phyloP scores from a whole-genome alignment of 2,888 invertebrate species.

The Ichneumoninae sp. region DNA sequence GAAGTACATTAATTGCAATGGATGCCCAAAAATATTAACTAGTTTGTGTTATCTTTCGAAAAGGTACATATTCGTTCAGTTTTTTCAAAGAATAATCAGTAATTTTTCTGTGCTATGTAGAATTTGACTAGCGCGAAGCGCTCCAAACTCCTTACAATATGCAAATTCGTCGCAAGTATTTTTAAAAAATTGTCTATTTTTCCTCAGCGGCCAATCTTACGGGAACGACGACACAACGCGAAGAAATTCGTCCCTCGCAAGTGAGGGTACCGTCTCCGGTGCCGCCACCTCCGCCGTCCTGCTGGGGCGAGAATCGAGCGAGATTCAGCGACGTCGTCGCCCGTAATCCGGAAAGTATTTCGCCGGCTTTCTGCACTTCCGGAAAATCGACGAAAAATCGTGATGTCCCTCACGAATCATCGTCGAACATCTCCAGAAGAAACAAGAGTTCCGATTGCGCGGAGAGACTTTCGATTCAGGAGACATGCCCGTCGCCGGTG shows the following conservation, averaged over 20 bases:
- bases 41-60: too few relatives aligned
- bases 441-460: conserved; percentile 61
- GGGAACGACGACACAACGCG: conserved; percentile 69
- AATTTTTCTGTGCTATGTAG: too few relatives aligned
- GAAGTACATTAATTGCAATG: too few relatives aligned
- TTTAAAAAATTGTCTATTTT: background rate
- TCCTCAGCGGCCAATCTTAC: conserved; percentile 66
- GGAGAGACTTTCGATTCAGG: conserved; percentile 47
- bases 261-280: conserved; percentile 65
- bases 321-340: conserved; percentile 88
- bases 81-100: too few relatives aligned
- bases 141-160: background rate
- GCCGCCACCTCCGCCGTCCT: conserved; percentile 82
- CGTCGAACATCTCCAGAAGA: conserved; percentile 53
- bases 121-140: too few relatives aligned
- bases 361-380: conserved; percentile 73
- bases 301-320: conserved; percentile 86
- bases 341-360: conserved; percentile 83
- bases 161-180: background rate
- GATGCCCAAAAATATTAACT: too few relatives aligned
- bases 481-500: conserved; percentile 56
- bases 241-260: conserved; percentile 72
- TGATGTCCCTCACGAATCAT: conserved; percentile 54
- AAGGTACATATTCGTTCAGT: too few relatives aligned
- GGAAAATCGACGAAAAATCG: conserved; percentile 72